Conservation (phyloP, 1,140 invertebrate species). For the Drosophila gunungcola region DNA sequence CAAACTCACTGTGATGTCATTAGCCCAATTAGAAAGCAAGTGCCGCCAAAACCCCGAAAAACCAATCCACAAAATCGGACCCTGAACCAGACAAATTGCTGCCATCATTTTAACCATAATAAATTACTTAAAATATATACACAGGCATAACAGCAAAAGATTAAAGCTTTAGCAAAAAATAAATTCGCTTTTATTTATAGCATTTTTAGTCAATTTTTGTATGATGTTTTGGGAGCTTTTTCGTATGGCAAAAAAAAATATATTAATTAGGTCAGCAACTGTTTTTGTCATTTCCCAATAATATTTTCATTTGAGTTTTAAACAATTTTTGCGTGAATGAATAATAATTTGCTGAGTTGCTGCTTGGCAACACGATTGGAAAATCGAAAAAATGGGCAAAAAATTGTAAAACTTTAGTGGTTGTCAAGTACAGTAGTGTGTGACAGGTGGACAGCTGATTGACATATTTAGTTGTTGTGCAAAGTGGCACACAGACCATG, state of each 20-base stretch:
- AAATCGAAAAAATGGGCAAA: conserved; percentile 47
- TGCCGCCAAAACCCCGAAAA: conserved; percentile 19
- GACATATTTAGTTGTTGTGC: conserved; percentile 76
- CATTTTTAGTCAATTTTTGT: conserved; percentile 29
- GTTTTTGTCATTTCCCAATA: conserved; percentile 77
- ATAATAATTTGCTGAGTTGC: conserved; percentile 22
- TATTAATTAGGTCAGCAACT: conserved; percentile 77
- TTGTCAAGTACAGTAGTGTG: conserved; percentile 58
- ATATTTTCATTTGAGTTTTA: conserved; percentile 43
- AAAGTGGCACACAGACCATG: conserved; percentile 65
- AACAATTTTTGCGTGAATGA: conserved; percentile 33
- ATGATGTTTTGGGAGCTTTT: conserved; percentile 24
- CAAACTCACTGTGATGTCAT: conserved; percentile 42
- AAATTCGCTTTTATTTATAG: conserved; percentile 23
- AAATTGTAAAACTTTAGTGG: conserved; percentile 49
- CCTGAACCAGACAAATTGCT: conserved; percentile 26
- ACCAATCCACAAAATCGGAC: conserved; percentile 20
- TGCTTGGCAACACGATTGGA: conserved; percentile 54
- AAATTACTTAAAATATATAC: conserved; percentile 34
- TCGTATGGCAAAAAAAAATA: conserved; percentile 37
- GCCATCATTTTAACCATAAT: conserved; percentile 23
- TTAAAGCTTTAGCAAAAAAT: conserved; percentile 34
- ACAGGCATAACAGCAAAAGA: conserved; percentile 10
- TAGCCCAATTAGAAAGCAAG: conserved; percentile 54
- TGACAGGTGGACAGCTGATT: conserved; percentile 72